phyloP scores from a whole-genome alignment of 2,888 invertebrate species.

The Emmelina monodactyla region DNA sequence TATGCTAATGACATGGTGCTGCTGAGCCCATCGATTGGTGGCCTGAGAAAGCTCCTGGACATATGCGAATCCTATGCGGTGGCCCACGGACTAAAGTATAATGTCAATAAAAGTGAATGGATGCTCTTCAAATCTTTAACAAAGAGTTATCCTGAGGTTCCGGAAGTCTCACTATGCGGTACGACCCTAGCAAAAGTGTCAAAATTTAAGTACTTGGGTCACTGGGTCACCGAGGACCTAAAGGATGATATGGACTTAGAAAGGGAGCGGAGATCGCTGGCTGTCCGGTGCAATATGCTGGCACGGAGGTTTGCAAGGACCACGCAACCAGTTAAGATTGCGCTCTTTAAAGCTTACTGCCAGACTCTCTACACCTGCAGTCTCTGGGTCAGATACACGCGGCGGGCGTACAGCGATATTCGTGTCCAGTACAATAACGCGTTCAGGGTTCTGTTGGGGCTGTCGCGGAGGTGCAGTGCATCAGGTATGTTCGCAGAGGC shows the following conservation, averaged over 20 bases:
- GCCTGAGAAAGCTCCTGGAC: neutral
- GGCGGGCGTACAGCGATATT: neutral
- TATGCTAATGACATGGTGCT: slow-evolving; percentile 3
- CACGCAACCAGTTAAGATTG: slow-evolving; percentile 1
- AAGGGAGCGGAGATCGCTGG: slow-evolving; percentile 5
- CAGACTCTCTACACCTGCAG: neutral
- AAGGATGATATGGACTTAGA: slow-evolving; percentile 5
- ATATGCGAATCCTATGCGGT: neutral
- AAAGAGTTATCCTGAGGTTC: neutral
- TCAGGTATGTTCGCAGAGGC: slow-evolving; percentile 7
- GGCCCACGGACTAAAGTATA: neutral
- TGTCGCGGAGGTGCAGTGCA: slow-evolving; percentile 5
- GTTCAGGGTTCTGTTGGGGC: slow-evolving; percentile 2
- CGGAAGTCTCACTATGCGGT: neutral
- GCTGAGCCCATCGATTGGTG: slow-evolving; percentile 1
- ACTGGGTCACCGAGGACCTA: slow-evolving; percentile 3
- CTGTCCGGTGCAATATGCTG: slow-evolving; percentile 6
- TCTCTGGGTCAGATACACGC: slow-evolving; percentile 1
- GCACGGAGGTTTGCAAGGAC: slow-evolving; percentile 5
- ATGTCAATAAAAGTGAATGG: slow-evolving; percentile 1
- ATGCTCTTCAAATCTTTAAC: neutral
- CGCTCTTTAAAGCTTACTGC: neutral
- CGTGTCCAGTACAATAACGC: neutral
- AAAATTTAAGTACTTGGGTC: slow-evolving; percentile 1
- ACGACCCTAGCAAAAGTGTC: neutral